Percentiles rank a stretch among this genome's conserved stretches.
These are phyloP conservation scores for Jaculus jaculus DNA, from an alignment of 2,113 vertebrate species.

Conservation along the genomic window DNA sequence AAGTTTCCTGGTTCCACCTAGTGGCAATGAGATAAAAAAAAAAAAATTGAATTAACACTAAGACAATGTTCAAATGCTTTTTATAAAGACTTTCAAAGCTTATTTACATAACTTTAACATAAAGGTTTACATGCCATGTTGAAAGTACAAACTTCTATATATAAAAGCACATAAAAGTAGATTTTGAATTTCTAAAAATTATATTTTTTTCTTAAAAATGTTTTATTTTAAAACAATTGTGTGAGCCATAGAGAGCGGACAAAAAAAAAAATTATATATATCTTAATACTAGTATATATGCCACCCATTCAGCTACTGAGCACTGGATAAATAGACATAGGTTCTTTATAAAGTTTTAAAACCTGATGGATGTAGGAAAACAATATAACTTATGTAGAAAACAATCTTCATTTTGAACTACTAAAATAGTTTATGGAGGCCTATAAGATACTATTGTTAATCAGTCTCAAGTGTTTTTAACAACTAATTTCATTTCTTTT, in stretches of 20 bases:
- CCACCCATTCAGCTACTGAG: not conserved
- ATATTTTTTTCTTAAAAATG: accelerated
- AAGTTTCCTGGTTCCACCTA: constrained; percentile 84
- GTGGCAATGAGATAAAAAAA: constrained; percentile 71
- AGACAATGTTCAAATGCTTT: not conserved
- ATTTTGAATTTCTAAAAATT: not conserved
- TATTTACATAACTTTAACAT: not conserved
- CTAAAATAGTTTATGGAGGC: not conserved
- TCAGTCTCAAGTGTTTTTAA: not conserved
- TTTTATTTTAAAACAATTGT: not conserved
- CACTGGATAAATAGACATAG: not conserved
- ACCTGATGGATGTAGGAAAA: not conserved
- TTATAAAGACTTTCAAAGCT: constrained; percentile 21
- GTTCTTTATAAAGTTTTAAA: not conserved
- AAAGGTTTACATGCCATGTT: not conserved
- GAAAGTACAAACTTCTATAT: not conserved
- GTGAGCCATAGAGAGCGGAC: not conserved
- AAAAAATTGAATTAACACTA: not conserved
- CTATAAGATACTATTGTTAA: not conserved
- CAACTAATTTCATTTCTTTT: not conserved
- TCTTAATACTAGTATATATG: not conserved
- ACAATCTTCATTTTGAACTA: not conserved
- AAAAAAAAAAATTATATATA: not conserved
- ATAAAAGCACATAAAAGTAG: not conserved
- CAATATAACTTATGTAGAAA: not conserved